These are phyloP conservation scores for Zeugodacus cucurbitae DNA, from an alignment of 1,140 invertebrate species.

Conservation along the genomic window DNA sequence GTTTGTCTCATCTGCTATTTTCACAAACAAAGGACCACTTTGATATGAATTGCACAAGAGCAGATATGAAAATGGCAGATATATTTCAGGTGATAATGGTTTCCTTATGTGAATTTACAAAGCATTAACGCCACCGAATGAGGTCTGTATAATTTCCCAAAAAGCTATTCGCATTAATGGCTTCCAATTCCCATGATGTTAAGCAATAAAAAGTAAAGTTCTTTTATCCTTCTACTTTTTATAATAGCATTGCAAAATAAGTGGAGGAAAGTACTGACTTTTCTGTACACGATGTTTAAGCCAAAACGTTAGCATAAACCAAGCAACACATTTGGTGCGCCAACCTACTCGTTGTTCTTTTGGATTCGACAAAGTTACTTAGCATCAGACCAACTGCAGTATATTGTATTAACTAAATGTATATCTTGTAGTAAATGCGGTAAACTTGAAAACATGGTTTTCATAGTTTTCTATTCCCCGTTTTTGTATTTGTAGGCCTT, in stretches of 20 bases:
- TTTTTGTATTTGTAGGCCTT: too few species aligned
- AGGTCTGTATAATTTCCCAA: slow-evolving; percentile 62
- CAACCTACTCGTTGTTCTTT: too few species aligned
- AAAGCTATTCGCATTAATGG: slow-evolving; percentile 65
- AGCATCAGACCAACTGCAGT: too few species aligned
- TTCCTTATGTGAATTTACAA: slow-evolving; percentile 66
- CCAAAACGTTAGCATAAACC: too few species aligned
- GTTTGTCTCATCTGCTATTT: neutral
- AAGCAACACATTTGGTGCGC: too few species aligned
- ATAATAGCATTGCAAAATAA: neutral
- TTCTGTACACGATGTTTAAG: too few species aligned
- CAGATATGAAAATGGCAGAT: slow-evolving; percentile 65
- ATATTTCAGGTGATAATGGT: slow-evolving; percentile 66
- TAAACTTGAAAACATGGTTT: too few species aligned
- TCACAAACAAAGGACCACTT: neutral
- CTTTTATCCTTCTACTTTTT: neutral
- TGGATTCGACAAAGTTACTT: too few species aligned
- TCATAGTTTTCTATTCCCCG: too few species aligned
- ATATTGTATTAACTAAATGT: too few species aligned
- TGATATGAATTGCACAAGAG: neutral
- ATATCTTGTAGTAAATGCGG: too few species aligned
- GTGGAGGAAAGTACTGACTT: too few species aligned
- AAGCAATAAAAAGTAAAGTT: slow-evolving; percentile 44
- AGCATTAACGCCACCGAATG: slow-evolving; percentile 61
- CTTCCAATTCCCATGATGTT: slow-evolving; percentile 62